A percentile compares a stretch with the other conserved stretches of the same genome.
These are phyloP conservation scores for Halyomorpha halys DNA, from an alignment of 1,140 invertebrate genomes.

Conservation along the genomic window DNA sequence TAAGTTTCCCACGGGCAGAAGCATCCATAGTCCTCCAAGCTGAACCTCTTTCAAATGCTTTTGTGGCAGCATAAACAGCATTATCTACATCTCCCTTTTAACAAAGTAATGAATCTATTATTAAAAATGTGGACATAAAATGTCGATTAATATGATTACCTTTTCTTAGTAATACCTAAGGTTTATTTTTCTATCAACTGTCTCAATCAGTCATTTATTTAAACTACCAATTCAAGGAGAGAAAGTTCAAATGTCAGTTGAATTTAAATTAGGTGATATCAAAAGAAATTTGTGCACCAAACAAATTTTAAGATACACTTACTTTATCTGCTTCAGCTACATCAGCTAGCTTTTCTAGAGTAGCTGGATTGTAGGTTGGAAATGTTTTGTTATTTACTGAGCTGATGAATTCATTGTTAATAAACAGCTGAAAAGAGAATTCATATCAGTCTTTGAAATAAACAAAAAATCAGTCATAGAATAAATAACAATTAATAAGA, in stretches of 20 bases:
- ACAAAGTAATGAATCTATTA: no score
- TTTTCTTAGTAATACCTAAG: no score
- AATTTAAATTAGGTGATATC: neutral
- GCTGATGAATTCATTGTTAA: slow-evolving; percentile 86
- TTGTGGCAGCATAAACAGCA: slow-evolving; percentile 61
- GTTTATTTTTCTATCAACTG: no score
- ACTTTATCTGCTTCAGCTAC: slow-evolving; percentile 74
- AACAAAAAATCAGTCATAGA: no score
- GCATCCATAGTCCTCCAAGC: slow-evolving; percentile 72
- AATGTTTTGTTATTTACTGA: slow-evolving; percentile 60
- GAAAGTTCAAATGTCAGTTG: no score
- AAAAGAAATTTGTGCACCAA: no score
- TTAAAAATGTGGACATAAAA: no score
- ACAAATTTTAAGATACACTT: slow-evolving; percentile 29
- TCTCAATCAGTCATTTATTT: no score
- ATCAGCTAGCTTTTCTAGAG: slow-evolving; percentile 61
- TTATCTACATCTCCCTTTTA: slow-evolving; percentile 55
- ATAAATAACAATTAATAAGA: no score
- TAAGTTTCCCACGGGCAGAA: slow-evolving; percentile 50
- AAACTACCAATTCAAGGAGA: no score
- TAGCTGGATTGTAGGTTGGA: slow-evolving; percentile 30
- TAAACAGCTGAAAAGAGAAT: slow-evolving; percentile 58
- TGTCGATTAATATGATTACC: no score
- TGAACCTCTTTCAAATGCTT: slow-evolving; percentile 60
- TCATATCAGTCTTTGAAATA: no score